Base-by-base conservation (phyloP, 1,140 invertebrate genomes). In the Onthophagus taurus region DNA sequence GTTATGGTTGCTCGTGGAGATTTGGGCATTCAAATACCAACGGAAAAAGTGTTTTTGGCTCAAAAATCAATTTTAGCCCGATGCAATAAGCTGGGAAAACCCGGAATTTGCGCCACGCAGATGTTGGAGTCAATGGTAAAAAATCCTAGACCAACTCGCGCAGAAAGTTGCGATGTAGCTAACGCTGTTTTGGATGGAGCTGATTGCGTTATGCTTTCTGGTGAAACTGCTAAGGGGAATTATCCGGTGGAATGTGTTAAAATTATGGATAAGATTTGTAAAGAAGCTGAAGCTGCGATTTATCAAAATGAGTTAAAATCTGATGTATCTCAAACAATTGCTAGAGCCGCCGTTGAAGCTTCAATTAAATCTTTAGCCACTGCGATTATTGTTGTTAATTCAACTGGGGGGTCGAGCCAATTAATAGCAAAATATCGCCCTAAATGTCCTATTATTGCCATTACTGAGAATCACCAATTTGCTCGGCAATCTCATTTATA, bases 121-220 rank as follows among this genome's bases (percentile, higher is more conserved):
- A 96, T 97, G 93, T 64, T 97, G 50, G 92, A 97, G 57, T 95
- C 90, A 1, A 97, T 97, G 94, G 80, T 94, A 0, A 92, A 90
- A 68, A 96, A 96, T 60, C 92, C 92, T 4, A 75, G 92, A 16
- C 87, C 94, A 9, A 97, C 93, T 0, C 76, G 93, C 54, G 93
- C 93, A 21, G 94, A 97, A 70, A 83, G 83, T 8, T 91, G 89
- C 1, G 94, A 97, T 70, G 93, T 97, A 1, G 93, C 93, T 26
- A 97, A 97, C 69, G 93, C 93, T 2, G 83, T 97, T 53, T 69
- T 97, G 5, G 94, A 97, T 71, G 93, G 93, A 14, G 90, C 92
- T 29, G 94, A 97, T 61, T 95, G 91, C 68, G 91, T 97, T 12
- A 97, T 97, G 92, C 69, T 97, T 57, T 94, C 90, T 2, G 92